Percentiles rank a stretch among this genome's conserved stretches.
These are phyloP conservation scores for Euplexia lucipara DNA, from an alignment of 2,888 invertebrate species.

Conservation along the genomic window DNA sequence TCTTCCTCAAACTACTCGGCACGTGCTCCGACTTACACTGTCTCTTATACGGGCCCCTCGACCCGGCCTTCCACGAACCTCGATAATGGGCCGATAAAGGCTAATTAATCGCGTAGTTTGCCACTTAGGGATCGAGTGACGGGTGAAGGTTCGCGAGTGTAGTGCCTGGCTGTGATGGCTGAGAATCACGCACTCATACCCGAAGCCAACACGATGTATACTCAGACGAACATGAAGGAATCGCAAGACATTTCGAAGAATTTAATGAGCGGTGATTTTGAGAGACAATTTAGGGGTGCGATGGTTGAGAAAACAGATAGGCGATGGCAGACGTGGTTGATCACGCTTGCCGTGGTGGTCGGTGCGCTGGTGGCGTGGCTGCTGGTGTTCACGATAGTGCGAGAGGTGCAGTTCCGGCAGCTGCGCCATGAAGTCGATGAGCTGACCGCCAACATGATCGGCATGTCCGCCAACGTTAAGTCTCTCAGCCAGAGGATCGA, in stretches of 20 bases:
- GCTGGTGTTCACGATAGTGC: slow-evolving; percentile 79
- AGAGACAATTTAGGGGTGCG: slow-evolving; percentile 80
- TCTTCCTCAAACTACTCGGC: slow-evolving; percentile 65
- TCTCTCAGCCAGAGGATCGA: slow-evolving; percentile 81
- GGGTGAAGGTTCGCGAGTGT: slow-evolving; percentile 74
- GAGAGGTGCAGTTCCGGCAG: slow-evolving; percentile 81
- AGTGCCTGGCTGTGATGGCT: slow-evolving; percentile 82
- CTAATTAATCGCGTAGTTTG: slow-evolving; percentile 70
- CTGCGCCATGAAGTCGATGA: slow-evolving; percentile 82
- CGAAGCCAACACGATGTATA: slow-evolving; percentile 81
- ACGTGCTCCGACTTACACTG: slow-evolving; percentile 70
- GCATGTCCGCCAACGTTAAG: slow-evolving; percentile 80
- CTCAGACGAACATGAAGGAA: slow-evolving; percentile 82
- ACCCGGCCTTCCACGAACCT: slow-evolving; percentile 75
- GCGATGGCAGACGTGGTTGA: slow-evolving; percentile 74
- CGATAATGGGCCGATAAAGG: slow-evolving; percentile 83
- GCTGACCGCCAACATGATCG: slow-evolving; percentile 82
- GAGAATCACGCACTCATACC: slow-evolving; percentile 85
- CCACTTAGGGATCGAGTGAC: slow-evolving; percentile 67
- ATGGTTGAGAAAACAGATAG: slow-evolving; percentile 74
- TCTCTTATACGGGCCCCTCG: slow-evolving; percentile 64
- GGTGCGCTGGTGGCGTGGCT: slow-evolving; percentile 78
- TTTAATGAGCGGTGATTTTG: slow-evolving; percentile 86
- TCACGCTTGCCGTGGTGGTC: slow-evolving; percentile 71
- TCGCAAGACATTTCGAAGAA: slow-evolving; percentile 85